Evolutionary conservation across 2,888 invertebrate species (phyloP).

Genomic region (Odontocerum albicorne): DNA sequence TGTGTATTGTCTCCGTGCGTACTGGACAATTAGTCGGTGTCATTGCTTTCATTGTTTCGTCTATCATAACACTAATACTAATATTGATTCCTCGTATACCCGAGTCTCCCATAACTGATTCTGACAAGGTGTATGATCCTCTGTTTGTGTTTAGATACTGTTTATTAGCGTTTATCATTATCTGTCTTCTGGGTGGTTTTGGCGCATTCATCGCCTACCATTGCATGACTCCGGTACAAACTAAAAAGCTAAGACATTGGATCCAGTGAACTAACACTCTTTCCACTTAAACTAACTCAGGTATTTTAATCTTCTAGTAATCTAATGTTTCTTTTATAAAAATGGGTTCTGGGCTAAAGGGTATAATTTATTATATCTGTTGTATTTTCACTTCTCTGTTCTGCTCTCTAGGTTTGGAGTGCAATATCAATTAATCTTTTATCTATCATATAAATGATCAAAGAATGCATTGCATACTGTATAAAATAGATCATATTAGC

Average conservation of each 20-base stretch:
- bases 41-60: constrained; percentile 57
- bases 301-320: neutral
- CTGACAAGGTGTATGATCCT: constrained; percentile 55
- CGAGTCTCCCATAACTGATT: constrained; percentile 43
- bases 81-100: constrained; percentile 60
- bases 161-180: constrained; percentile 43
- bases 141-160: constrained; percentile 46
- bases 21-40: constrained; percentile 67
- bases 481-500: too few species aligned
- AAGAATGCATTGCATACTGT: too few species aligned
- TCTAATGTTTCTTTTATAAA: too few species aligned
- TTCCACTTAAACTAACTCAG: neutral
- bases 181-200: constrained; percentile 44
- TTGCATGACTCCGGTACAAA: constrained; percentile 47
- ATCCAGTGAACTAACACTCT: neutral
- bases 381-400: too few species aligned
- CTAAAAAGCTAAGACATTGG: constrained; percentile 42
- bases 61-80: constrained; percentile 60
- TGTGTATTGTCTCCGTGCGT: constrained; percentile 66
- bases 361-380: too few species aligned
- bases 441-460: too few species aligned
- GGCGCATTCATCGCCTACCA: constrained; percentile 45
- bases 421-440: too few species aligned
- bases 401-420: too few species aligned
- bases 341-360: too few species aligned